phyloP scores from a whole-genome alignment of 2,113 vertebrate genomes.

The Ardeotis arabs region DNA sequence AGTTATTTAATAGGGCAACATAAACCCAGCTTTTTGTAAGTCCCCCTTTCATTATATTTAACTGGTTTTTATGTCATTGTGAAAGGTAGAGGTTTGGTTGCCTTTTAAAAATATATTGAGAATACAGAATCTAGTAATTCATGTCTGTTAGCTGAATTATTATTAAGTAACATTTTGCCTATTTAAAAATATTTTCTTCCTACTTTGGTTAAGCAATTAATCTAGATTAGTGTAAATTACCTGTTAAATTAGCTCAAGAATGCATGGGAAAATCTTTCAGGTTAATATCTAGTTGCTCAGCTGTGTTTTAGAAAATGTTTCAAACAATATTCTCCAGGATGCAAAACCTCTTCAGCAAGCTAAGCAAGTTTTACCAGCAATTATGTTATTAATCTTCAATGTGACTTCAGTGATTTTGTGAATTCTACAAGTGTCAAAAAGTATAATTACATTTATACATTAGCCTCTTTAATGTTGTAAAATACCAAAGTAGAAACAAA shows the following conservation, averaged over 20 bases:
- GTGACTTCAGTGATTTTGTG: not conserved
- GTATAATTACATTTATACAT: not conserved
- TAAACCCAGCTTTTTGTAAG: not conserved
- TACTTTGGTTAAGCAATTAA: constrained; percentile 5
- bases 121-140: not conserved
- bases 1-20: not conserved
- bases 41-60: not conserved
- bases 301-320: not conserved
- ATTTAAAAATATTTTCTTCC: constrained; percentile 19
- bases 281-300: not conserved
- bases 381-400: constrained; percentile 33
- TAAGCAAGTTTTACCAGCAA: constrained; percentile 46
- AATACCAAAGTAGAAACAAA: not conserved
- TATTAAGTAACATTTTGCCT: not conserved
- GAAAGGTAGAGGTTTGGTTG: not conserved
- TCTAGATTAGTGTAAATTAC: constrained; percentile 27
- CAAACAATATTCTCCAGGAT: not conserved
- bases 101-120: not conserved
- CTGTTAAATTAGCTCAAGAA: constrained; percentile 33
- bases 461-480: not conserved
- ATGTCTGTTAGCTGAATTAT: not conserved
- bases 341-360: constrained; percentile 39
- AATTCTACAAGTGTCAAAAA: not conserved
- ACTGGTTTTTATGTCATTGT: not conserved
- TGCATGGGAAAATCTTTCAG: constrained; percentile 42